Conservation (phyloP, 2,113 vertebrate genomes). For the Recurvirostra avosetta region DNA sequence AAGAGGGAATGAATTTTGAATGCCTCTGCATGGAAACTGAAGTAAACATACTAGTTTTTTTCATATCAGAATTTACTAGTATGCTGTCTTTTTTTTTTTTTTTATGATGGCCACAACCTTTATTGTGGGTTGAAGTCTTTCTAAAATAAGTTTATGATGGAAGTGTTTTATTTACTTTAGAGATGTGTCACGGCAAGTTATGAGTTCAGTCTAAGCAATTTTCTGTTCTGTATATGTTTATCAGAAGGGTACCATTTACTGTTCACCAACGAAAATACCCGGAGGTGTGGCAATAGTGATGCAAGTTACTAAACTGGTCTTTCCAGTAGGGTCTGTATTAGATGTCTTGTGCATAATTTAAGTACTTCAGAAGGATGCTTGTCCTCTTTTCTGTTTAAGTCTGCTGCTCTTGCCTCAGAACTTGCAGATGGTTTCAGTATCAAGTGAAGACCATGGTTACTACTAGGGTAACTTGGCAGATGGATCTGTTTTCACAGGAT, state of each 20-base stretch:
- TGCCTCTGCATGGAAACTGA: not conserved
- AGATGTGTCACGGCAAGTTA: not conserved
- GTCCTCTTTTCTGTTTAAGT: not conserved
- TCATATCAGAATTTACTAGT: not conserved
- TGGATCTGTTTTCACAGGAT: not conserved
- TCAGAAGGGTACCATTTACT: not conserved
- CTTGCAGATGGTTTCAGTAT: not conserved
- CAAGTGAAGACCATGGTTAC: not conserved
- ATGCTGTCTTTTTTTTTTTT: not conserved
- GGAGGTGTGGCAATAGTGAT: not conserved
- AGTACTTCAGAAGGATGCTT: not conserved
- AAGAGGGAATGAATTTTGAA: not conserved
- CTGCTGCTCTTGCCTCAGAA: not conserved
- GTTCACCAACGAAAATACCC: not conserved
- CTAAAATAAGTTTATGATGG: not conserved
- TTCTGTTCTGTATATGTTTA: not conserved
- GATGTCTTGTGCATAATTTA: not conserved
- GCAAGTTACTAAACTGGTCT: not conserved
- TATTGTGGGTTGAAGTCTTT: not conserved
- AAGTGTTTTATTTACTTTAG: not conserved
- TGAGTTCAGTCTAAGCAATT: not conserved
- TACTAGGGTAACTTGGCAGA: not conserved
- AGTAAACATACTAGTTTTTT: not conserved
- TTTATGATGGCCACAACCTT: not conserved
- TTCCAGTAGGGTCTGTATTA: not conserved